Percentiles rank a stretch among this genome's conserved stretches.
Conservation (phyloP, 2,888 invertebrate genomes). For the Sarcophaga carnaria region DNA sequence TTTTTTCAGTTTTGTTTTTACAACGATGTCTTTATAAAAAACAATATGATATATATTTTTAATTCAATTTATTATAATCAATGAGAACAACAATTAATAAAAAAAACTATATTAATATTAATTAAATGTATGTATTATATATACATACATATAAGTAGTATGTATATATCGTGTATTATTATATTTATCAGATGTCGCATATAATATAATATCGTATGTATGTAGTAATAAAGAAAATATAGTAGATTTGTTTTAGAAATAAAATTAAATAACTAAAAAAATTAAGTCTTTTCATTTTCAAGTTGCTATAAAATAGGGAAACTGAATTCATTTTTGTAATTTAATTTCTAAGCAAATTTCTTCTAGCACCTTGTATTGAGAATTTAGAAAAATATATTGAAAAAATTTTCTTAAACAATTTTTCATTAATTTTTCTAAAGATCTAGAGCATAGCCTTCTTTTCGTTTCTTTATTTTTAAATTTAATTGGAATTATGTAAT, state of each 20-base stretch:
- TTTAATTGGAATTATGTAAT: constrained; percentile 63
- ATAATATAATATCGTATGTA: constrained; percentile 67
- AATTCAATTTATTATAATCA: constrained; percentile 68
- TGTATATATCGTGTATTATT: too few relatives aligned
- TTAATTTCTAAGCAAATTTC: constrained; percentile 17
- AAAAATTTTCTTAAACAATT: constrained; percentile 35
- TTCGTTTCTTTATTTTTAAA: constrained; percentile 51
- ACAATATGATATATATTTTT: constrained; percentile 37
- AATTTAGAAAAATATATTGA: constrained; percentile 7
- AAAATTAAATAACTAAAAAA: constrained; percentile 40
- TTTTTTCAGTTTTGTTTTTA: constrained; percentile 24
- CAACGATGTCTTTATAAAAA: constrained; percentile 24
- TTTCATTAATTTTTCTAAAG: constrained; percentile 24
- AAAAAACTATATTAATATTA: constrained; percentile 51
- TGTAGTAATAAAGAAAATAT: constrained; percentile 25
- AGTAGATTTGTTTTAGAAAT: constrained; percentile 4
- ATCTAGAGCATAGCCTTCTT: constrained; percentile 42
- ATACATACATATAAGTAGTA: neutral
- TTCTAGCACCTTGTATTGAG: constrained; percentile 45
- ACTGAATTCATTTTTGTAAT: neutral
- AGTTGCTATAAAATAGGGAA: constrained; percentile 43
- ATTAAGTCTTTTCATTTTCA: constrained; percentile 59
- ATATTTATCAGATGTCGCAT: constrained; percentile 22
- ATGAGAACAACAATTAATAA: constrained; percentile 69
- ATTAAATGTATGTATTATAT: constrained; percentile 20